A percentile compares a stretch with the other conserved stretches of the same genome.
Conservation (phyloP, 2,888 invertebrate species). For the Mesorhabditis sp. region DNA sequence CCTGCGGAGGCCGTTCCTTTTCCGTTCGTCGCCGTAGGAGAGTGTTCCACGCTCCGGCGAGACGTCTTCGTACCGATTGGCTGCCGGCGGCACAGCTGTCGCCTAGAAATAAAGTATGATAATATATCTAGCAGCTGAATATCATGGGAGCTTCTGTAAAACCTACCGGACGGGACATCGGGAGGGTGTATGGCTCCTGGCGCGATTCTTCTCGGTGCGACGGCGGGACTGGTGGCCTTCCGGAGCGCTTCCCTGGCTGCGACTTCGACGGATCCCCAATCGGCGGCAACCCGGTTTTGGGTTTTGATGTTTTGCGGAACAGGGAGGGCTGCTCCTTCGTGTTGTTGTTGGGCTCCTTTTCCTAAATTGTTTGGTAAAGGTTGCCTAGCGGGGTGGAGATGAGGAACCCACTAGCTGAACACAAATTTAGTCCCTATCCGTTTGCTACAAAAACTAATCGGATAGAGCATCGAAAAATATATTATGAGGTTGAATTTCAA, state of each 20-base stretch:
- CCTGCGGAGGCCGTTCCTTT: conserved; percentile 3
- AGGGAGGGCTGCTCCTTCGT: too few species aligned
- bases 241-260: not conserved
- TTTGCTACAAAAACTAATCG: too few species aligned
- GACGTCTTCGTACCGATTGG: not conserved
- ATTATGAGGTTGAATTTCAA: too few species aligned
- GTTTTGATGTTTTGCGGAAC: too few species aligned
- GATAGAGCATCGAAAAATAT: too few species aligned
- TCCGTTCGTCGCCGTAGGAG: conserved; percentile 1
- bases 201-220: not conserved
- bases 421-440: too few species aligned
- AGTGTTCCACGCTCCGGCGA: conserved; percentile 5
- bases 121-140: not conserved
- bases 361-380: too few species aligned
- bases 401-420: too few species aligned
- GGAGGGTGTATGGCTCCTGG: not conserved
- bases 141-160: not conserved
- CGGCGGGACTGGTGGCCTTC: not conserved
- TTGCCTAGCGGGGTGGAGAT: too few species aligned
- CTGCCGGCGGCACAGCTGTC: conserved; percentile 5
- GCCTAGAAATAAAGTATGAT: not conserved
- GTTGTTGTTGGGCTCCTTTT: too few species aligned
- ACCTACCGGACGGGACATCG: conserved; percentile 6
- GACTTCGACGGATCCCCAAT: too few species aligned
- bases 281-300: too few species aligned